Evolutionary conservation across 1,140 invertebrate species (phyloP), one percentile per base, ranked within the genome.

Genomic region (Papilio polytes): DNA sequence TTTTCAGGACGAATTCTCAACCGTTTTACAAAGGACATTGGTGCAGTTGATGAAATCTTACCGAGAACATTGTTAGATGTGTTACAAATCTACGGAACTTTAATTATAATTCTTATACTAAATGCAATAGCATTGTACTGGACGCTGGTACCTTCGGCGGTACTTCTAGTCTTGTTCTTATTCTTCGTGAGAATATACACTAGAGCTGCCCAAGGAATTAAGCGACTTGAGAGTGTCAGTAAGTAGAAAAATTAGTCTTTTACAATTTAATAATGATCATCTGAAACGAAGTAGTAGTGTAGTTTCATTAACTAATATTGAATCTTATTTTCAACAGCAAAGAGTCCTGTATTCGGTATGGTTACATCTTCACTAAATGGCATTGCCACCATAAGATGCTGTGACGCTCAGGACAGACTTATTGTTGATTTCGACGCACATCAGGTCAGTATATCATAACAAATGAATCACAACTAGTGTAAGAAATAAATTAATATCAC

Each of bases 221-320:
- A 99, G 90, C 94, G 98, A 80, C 91, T 98, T n/a, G 98, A 99
- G 94, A 98, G 97, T 87, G 97, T 96, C 82, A 96, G 97, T 98
- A 95, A 96, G 92, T 87, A 77, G 20, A 4, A 79, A 48, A 80
- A 36, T 48, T 72, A 31, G 53, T 56, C 20, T 9, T 9, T 63
- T 10, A 12, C 81, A 18, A n/a, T 77, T 59, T 81, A 15, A 0
- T 48, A 13, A 12, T 48, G 3, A 48, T 48, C 12, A 48, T 48
- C 46, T 10, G 46, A 48, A 48, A 48, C 9, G 1, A 26, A 26
- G 26, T 48, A 48, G 36, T 36, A 36, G 36, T 48, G 46, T 48
- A 26, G 26, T 44, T 51, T 44, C 12, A 41, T 46, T n/a, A 6
- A 31, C 56, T 56, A 44, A 74, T 79, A 51, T 48, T 31, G 26